Evolutionary conservation across 2,797 vertebrate genomes (phyloP).

Genomic region (Menidia menidia): DNA sequence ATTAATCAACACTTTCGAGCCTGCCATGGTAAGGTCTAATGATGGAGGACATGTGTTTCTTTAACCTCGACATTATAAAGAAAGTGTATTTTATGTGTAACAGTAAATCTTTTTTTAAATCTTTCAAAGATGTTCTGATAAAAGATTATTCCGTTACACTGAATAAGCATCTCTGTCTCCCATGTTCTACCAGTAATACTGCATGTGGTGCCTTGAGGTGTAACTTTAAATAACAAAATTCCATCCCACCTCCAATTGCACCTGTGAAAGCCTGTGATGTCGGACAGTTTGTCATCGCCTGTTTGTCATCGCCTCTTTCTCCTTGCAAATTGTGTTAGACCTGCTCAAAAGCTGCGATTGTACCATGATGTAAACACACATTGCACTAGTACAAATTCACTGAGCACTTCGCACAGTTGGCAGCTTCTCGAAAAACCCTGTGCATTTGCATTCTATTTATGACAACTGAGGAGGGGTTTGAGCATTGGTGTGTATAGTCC

Average conservation of each 20-base stretch:
- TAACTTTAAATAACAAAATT: not conserved
- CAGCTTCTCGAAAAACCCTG: not conserved
- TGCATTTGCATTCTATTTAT: not conserved
- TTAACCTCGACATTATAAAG: too few relatives aligned
- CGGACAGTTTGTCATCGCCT: not conserved
- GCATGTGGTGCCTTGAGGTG: not conserved
- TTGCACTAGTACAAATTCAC: not conserved
- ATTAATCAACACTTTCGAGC: too few relatives aligned
- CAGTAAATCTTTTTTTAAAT: too few relatives aligned
- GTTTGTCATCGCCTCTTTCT: not conserved
- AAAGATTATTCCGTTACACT: too few relatives aligned
- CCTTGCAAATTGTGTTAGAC: not conserved
- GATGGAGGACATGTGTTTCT: too few relatives aligned
- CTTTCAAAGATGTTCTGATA: too few relatives aligned
- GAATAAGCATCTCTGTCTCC: too few relatives aligned
- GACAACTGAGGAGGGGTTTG: not conserved
- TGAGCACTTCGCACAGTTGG: not conserved
- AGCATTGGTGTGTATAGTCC: not conserved
- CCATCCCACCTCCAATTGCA: not conserved
- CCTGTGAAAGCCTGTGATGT: not conserved
- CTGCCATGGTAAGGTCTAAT: too few relatives aligned
- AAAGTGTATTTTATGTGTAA: too few relatives aligned
- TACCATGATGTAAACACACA: too few relatives aligned
- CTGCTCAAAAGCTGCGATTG: not conserved
- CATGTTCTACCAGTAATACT: too few relatives aligned